These are phyloP conservation scores for Chrysomela aeneicollis DNA, from an alignment of 2,888 invertebrate species.

Conservation along the genomic window DNA sequence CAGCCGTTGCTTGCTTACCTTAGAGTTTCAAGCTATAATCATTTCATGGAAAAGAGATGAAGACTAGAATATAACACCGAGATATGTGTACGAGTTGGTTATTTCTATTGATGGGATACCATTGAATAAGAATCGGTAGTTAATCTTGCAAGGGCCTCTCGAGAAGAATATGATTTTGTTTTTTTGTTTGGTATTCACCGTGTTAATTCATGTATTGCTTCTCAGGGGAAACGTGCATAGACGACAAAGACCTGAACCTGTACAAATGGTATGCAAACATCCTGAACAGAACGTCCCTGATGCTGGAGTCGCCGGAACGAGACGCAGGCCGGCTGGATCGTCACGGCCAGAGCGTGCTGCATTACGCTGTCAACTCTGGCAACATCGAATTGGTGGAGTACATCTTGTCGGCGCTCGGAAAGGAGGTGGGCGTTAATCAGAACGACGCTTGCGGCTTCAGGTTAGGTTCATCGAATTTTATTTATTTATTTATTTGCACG, in stretches of 20 bases:
- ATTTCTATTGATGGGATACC: too few species aligned
- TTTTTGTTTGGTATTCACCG: too few species aligned
- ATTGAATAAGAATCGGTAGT: too few species aligned
- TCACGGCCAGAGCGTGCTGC: slow-evolving; percentile 72
- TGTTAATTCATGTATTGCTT: too few species aligned
- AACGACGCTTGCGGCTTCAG: slow-evolving; percentile 69
- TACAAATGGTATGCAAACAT: slow-evolving; percentile 79
- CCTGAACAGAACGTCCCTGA: slow-evolving; percentile 69
- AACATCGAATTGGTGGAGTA: slow-evolving; percentile 69
- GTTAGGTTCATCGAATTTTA: not conserved
- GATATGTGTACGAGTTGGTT: too few species aligned
- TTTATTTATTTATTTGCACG: not conserved
- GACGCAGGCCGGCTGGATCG: slow-evolving; percentile 70
- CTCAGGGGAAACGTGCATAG: slow-evolving; percentile 12
- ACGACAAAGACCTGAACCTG: slow-evolving; percentile 51
- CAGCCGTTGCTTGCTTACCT: too few species aligned
- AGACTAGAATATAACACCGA: too few species aligned
- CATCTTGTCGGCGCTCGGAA: slow-evolving; percentile 61
- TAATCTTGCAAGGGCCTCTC: too few species aligned
- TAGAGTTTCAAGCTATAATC: too few species aligned
- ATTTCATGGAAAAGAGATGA: too few species aligned
- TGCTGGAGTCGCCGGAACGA: slow-evolving; percentile 58
- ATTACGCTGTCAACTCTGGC: slow-evolving; percentile 77
- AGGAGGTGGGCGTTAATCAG: slow-evolving; percentile 68
- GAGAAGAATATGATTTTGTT: too few species aligned